Evolutionary conservation across 2,113 vertebrate genomes (phyloP), one percentile per base, ranked within the genome.

Genomic region (cattle (Bos taurus)): DNA sequence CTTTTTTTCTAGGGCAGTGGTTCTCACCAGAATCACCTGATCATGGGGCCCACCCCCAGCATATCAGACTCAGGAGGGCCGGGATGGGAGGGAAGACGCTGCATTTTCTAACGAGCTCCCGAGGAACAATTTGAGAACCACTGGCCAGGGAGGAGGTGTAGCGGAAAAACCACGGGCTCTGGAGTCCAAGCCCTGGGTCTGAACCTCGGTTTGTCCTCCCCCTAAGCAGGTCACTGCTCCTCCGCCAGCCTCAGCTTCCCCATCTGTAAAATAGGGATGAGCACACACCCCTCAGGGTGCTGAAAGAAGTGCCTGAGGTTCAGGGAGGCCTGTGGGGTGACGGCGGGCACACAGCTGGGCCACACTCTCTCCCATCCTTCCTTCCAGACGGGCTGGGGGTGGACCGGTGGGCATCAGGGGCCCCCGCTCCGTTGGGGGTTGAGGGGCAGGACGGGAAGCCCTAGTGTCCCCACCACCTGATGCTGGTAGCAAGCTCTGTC

Each of bases 391-490:
- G 0, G 26, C 80, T 5, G 1, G n/a, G 54, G 7, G 43, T 8
- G 7, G 5, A 21, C 2, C 5, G 52, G 93, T 11, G 52, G 93
- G 43, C 54, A 4, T 48, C 43, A 0, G 43, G 56, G 54, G 10
- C 17, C 92, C 57, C 12, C 28, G 43, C n/a, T 28, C 25, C 3
- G 4, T 4, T 2, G 21, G 28, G 17, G 40, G 56, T 0, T 2
- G 16, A 54, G n/a, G 19, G 1, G 6, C 57, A 40, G 25, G 1
- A 21, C 0, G 0, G 33, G 62, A 52, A 26, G 2, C 8, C 57
- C 54, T 33, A 2, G 13, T 0, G 1, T 30, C 57, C 57, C 43
- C 13, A 16, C n/a, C 8, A 1, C 10, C 2, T 5, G 6, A 5
- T 16, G 28, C 82, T 12, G 19, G 36, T 17, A 15, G 9, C 7